These are phyloP conservation scores for Drosophila serrata DNA, from an alignment of 1,140 invertebrate species.

Conservation along the genomic window DNA sequence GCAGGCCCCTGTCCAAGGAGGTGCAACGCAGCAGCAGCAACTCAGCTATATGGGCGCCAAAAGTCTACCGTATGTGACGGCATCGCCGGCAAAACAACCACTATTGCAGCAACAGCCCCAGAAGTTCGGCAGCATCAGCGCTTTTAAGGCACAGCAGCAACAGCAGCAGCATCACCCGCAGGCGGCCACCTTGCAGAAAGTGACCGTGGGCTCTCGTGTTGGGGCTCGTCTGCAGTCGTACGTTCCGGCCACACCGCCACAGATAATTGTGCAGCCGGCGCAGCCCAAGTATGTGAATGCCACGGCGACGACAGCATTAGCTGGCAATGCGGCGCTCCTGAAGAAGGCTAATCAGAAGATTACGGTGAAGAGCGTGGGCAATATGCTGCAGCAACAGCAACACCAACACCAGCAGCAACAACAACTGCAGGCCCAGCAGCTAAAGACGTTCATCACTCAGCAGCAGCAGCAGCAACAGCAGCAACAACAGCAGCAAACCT, in stretches of 20 bases:
- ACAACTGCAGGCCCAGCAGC: conserved; percentile 58
- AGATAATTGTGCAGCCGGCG: conserved; percentile 70
- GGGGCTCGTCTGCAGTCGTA: conserved; percentile 67
- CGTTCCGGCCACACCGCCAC: conserved; percentile 59
- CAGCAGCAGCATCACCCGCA: conserved; percentile 51
- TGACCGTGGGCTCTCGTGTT: conserved; percentile 63
- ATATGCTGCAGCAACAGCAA: conserved; percentile 62
- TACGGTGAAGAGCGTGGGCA: conserved; percentile 65
- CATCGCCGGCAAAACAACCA: conserved; percentile 54
- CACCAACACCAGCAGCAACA: conserved; percentile 57
- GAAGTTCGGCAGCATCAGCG: conserved; percentile 61
- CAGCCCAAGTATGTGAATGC: conserved; percentile 74
- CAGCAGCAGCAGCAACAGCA: conserved; percentile 38
- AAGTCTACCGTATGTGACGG: conserved; percentile 69
- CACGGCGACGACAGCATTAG: conserved; percentile 30
- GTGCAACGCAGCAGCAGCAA: conserved; percentile 50
- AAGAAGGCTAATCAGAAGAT: conserved; percentile 74
- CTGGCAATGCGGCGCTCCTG: conserved; percentile 44
- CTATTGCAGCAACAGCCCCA: conserved; percentile 65
- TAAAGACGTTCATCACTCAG: conserved; percentile 71
- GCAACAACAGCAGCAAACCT: conserved; percentile 42
- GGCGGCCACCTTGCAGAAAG: conserved; percentile 66
- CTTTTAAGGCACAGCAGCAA: conserved; percentile 62
- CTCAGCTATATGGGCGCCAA: conserved; percentile 74
- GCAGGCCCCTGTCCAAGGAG: conserved; percentile 49